phyloP scores from a whole-genome alignment of 2,113 vertebrate species.

The Ascaphus truei region DNA sequence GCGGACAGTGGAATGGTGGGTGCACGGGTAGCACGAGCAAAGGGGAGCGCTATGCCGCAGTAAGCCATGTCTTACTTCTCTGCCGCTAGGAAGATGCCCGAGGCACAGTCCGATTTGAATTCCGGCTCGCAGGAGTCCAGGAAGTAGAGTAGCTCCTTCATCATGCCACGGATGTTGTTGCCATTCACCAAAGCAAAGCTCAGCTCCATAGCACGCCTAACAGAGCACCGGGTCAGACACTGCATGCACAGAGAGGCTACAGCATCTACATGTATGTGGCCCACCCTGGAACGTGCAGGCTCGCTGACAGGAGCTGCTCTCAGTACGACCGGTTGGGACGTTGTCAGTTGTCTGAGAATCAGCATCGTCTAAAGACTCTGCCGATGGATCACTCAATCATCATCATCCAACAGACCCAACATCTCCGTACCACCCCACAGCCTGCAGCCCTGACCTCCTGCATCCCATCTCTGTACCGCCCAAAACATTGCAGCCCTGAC shows the following conservation, averaged over 20 bases:
- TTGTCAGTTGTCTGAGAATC: slow-evolving; percentile 61
- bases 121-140: slow-evolving; percentile 97
- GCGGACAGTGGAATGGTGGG: too few species aligned
- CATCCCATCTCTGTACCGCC: too few species aligned
- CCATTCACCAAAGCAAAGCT: slow-evolving; percentile 97
- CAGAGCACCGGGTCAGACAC: slow-evolving; percentile 15
- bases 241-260: neutral
- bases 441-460: too few species aligned
- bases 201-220: slow-evolving; percentile 95
- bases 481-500: too few species aligned
- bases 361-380: slow-evolving; percentile 58
- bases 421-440: neutral
- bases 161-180: slow-evolving; percentile 98
- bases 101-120: slow-evolving; percentile 97
- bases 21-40: neutral
- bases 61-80: slow-evolving; percentile 82
- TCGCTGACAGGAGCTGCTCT: neutral
- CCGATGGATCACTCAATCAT: slow-evolving; percentile 70
- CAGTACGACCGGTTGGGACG: slow-evolving; percentile 28
- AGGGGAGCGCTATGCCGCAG: neutral
- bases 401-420: slow-evolving; percentile 66
- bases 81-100: slow-evolving; percentile 95
- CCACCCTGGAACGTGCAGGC: neutral
- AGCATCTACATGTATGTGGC: too few species aligned
- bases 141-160: slow-evolving; percentile 98